These are phyloP conservation scores for Malacoraja senta DNA, from an alignment of 2,797 vertebrate genomes.

Conservation along the genomic window DNA sequence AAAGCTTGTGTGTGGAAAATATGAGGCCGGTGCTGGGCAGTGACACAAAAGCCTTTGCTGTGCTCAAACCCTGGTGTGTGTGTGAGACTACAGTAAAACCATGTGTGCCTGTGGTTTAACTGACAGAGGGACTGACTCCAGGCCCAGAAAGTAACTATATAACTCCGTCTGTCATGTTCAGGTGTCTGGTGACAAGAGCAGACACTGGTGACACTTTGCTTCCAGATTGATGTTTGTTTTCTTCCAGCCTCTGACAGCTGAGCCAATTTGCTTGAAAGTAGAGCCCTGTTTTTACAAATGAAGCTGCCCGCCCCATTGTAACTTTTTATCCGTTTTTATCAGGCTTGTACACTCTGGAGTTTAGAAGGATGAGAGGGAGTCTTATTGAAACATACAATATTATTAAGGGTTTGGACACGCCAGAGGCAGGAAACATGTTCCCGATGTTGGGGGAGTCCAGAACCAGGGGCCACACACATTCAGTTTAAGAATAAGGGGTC, in stretches of 20 bases:
- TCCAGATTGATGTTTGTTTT: background rate
- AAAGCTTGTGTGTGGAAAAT: constrained; percentile 43
- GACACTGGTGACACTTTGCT: background rate
- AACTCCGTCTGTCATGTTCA: background rate
- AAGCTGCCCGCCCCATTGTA: no score
- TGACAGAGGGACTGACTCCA: background rate
- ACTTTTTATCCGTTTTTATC: no score
- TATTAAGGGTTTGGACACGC: no score
- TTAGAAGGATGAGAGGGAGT: no score
- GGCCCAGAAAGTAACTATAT: background rate
- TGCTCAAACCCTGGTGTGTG: constrained; percentile 39
- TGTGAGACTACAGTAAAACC: constrained; percentile 43
- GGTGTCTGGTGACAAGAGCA: background rate
- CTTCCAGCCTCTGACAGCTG: background rate
- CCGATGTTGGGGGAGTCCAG: no score
- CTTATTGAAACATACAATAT: no score
- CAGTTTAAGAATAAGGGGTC: no score
- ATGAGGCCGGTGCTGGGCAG: constrained; percentile 40
- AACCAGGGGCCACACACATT: no score
- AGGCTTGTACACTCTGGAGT: no score
- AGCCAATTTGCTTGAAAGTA: background rate
- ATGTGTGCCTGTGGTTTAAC: constrained; percentile 41
- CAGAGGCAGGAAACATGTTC: no score
- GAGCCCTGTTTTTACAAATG: no score
- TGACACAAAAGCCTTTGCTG: constrained; percentile 40